Evolutionary conservation across 2,888 invertebrate genomes (phyloP).

Genomic region (Mylabris sibirica): DNA sequence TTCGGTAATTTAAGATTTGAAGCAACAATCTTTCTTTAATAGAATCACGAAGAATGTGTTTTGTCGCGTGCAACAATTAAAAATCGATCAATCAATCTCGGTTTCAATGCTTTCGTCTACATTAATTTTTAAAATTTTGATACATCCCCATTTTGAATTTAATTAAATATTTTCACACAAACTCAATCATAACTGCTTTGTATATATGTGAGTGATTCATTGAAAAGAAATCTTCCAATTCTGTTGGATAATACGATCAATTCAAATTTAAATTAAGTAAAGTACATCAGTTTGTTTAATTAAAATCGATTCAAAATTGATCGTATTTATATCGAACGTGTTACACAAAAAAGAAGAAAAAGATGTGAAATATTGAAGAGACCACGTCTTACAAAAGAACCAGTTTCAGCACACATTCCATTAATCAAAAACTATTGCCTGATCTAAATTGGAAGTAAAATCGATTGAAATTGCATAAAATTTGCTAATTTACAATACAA

Average conservation of each 20-base stretch:
- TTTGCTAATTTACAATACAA: neutral
- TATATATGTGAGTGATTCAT: neutral
- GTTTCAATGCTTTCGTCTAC: neutral
- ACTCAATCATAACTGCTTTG: neutral
- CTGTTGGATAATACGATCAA: neutral
- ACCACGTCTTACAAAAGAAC: slow-evolving; percentile 18
- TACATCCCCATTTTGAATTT: neutral
- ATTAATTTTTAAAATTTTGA: neutral
- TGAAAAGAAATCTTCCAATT: slow-evolving; percentile 14
- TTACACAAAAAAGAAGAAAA: neutral
- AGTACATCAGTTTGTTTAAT: slow-evolving; percentile 1
- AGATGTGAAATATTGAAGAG: neutral
- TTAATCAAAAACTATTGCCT: slow-evolving; percentile 25
- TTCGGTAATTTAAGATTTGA: too few species aligned
- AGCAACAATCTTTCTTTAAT: too few species aligned
- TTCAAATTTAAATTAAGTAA: slow-evolving; percentile 3
- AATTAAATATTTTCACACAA: neutral
- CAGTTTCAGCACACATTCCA: slow-evolving; percentile 16
- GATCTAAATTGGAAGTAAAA: slow-evolving; percentile 14
- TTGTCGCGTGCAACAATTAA: too few species aligned
- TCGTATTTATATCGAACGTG: neutral
- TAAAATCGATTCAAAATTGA: neutral
- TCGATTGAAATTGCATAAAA: neutral
- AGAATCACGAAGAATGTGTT: too few species aligned
- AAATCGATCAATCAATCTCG: too few species aligned